Evolutionary conservation across 2,113 vertebrate genomes (phyloP), one percentile per base, ranked within the genome.

Genomic region (Oplegnathus fasciatus): DNA sequence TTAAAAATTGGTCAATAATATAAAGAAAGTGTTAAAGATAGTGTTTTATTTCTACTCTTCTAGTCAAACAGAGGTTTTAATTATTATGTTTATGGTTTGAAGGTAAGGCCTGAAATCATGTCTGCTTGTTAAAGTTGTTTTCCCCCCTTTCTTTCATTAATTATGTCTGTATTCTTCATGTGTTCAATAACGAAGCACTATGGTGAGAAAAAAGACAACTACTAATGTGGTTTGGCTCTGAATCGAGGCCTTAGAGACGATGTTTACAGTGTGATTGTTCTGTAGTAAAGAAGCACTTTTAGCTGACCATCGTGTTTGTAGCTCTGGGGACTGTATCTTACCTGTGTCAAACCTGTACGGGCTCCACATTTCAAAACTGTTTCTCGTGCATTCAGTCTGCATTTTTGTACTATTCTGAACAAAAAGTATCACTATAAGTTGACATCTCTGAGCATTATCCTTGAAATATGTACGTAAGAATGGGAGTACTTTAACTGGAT

Each of bases 241-340:
- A 88, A 74, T 73, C 8, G 3, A 74, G n/a, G 88, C 84, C 79
- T 92, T 82, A 57, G 60, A 82, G 5, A 80, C 11, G 0, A 85
- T 24, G 54, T 91, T 91, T 55, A 90, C 85, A 86, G n/a, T 73
- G 64, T 15, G 37, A 79, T 30, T 61, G n/a, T n/a, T n/a, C n/a
- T n/a, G 75, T 48, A 28, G 52, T 44, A 18, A 55, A 4, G 0
- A 44, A 22, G 55, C 46, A 60, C 68, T 48, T 64, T n/a, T 5
- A 20, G 44, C 40, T 44, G 11, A 44, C 14, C 15, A 17, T 65
- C 20, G 0, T 32, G 17, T 32, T 66, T 65, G 40, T 54, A 44
- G 26, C 42, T 30, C 44, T 22, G 4, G 18, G n/a, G 24, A 65
- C 17, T 77, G 6, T 30, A 17, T 30, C 40, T 32, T 17, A 32